Conservation (phyloP, 1,140 invertebrate species). For the Saxidomus purpurata region DNA sequence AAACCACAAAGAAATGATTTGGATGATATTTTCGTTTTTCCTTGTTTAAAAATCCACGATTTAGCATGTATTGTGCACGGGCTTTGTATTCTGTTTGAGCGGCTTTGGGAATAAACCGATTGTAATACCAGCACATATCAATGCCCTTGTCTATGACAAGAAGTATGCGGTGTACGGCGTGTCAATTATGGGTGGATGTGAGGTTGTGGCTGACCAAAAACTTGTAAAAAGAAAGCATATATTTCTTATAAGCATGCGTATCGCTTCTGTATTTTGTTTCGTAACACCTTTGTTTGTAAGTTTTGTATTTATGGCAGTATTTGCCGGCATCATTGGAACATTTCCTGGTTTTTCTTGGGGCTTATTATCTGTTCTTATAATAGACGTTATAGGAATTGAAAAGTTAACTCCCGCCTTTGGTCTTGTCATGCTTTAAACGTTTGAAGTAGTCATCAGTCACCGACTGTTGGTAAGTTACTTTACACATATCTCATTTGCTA, state of each 20-base stretch:
- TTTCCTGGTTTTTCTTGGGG: constrained; percentile 56
- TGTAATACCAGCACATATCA: constrained; percentile 51
- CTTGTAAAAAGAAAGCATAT: constrained; percentile 2
- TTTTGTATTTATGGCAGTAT: constrained; percentile 33
- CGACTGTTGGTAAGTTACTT: constrained; percentile 43
- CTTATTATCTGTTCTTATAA: constrained; percentile 39
- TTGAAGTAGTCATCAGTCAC: constrained; percentile 38
- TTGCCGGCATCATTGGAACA: constrained; percentile 37
- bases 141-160: constrained; percentile 41
- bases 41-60: constrained; percentile 47
- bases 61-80: constrained; percentile 48
- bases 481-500: not conserved
- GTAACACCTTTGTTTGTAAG: constrained; percentile 40
- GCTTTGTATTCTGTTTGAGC: constrained; percentile 44
- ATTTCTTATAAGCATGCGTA: constrained; percentile 44
- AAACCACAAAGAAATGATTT: not conserved
- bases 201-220: constrained; percentile 52
- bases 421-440: constrained; percentile 13
- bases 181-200: constrained; percentile 43
- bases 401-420: constrained; percentile 46
- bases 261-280: constrained; percentile 7
- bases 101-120: constrained; percentile 55
- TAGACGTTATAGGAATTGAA: constrained; percentile 55
- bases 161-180: not conserved
- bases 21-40: not conserved